These are phyloP conservation scores for Alauda arvensis DNA, from an alignment of 2,797 vertebrate genomes.

Conservation along the genomic window DNA sequence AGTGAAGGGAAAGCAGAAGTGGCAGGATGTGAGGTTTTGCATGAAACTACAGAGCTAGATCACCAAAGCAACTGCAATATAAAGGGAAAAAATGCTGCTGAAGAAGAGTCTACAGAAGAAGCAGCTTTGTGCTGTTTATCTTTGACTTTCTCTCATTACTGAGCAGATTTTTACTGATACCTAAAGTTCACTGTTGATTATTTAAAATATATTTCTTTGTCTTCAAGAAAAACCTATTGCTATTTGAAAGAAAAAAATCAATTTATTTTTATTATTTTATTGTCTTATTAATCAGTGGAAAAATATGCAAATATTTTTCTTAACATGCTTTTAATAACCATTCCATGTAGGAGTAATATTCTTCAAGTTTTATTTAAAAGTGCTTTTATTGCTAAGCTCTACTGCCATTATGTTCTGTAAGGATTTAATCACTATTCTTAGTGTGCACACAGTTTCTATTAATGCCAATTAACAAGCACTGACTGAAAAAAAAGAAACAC, in stretches of 20 bases:
- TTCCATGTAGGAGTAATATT: not conserved
- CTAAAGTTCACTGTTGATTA: not conserved
- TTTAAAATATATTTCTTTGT: not conserved
- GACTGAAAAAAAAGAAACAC: not conserved
- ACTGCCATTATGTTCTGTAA: not conserved
- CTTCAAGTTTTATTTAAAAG: not conserved
- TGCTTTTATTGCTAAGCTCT: not conserved
- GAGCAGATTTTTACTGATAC: not conserved
- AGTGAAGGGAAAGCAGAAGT: not conserved
- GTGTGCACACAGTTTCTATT: not conserved
- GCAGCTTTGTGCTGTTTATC: not conserved
- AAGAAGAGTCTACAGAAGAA: not conserved
- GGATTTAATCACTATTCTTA: not conserved
- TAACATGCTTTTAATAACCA: not conserved
- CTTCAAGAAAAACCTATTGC: not conserved
- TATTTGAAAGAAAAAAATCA: not conserved
- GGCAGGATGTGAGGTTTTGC: not conserved
- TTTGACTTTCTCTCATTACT: not conserved
- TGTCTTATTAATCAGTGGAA: not conserved
- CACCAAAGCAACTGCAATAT: not conserved
- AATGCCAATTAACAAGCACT: slow-evolving; percentile 11
- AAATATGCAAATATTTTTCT: not conserved
- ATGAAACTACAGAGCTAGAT: not conserved
- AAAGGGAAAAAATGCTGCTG: not conserved
- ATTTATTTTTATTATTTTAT: not conserved